A percentile compares a stretch with the other conserved stretches of the same genome.
These are phyloP conservation scores for Limosa lapponica DNA, from an alignment of 2,797 vertebrate species.

Conservation along the genomic window DNA sequence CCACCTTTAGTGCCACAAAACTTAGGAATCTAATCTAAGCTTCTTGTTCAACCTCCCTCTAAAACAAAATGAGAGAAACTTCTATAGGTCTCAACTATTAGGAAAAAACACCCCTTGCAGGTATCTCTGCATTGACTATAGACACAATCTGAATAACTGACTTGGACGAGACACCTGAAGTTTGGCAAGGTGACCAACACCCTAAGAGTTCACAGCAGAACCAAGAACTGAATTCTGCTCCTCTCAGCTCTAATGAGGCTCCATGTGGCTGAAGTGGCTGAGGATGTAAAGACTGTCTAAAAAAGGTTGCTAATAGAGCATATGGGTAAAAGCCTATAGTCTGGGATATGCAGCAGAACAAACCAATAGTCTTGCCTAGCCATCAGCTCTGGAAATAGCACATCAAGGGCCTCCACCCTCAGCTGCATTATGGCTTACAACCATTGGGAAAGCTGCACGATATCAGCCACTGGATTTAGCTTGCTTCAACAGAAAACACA, in stretches of 20 bases:
- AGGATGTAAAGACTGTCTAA: neutral
- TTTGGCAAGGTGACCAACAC: neutral
- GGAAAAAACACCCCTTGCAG: neutral
- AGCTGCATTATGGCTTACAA: neutral
- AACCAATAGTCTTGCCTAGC: neutral
- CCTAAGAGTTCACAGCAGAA: neutral
- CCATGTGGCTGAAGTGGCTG: neutral
- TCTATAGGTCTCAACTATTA: neutral
- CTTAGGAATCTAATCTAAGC: neutral
- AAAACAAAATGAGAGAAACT: neutral
- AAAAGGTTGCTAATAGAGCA: neutral
- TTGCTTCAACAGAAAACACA: conserved; percentile 25
- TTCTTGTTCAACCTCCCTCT: neutral
- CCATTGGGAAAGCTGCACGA: neutral
- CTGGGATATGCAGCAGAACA: neutral
- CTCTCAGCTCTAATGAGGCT: neutral
- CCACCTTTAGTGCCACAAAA: neutral
- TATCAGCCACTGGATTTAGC: conserved; percentile 37
- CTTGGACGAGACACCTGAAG: neutral
- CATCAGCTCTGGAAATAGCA: neutral
- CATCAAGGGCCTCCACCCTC: neutral
- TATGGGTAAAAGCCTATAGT: neutral
- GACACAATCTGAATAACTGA: neutral
- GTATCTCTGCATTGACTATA: neutral
- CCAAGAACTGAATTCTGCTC: neutral